Conservation (phyloP, 2,888 invertebrate species). For the Notodonta ziczac region DNA sequence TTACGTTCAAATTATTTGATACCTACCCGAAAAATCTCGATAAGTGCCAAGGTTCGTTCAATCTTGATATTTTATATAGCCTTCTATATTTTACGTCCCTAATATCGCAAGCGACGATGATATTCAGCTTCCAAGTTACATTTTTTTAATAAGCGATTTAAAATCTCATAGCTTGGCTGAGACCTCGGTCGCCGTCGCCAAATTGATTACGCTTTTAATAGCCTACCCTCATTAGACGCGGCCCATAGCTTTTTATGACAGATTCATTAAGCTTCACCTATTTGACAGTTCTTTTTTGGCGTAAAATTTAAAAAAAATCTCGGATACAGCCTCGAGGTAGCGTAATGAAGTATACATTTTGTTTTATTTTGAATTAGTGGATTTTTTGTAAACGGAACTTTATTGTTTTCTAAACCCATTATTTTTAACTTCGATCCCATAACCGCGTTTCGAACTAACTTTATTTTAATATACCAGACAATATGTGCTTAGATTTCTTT, state of each 20-base stretch:
- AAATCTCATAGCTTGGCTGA: conserved; percentile 12
- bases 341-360: neutral
- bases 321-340: neutral
- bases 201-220: conserved; percentile 59
- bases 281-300: conserved; percentile 45
- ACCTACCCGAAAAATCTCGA: no score
- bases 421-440: no score
- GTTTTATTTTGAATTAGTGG: neutral
- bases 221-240: conserved; percentile 62
- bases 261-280: conserved; percentile 58
- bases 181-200: conserved; percentile 24
- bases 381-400: neutral
- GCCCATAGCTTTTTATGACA: conserved; percentile 64
- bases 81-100: neutral
- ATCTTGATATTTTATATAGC: no score
- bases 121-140: neutral
- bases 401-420: neutral
- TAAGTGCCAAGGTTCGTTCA: no score
- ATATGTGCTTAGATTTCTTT: no score
- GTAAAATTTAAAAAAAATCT: neutral
- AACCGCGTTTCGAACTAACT: no score
- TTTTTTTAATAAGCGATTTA: conserved; percentile 8
- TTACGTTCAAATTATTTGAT: no score
- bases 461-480: no score
- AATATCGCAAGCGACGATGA: neutral